Percentiles rank a stretch among this genome's conserved stretches.
These are phyloP conservation scores for Drosophila repleta DNA, from an alignment of 1,140 invertebrate genomes.

Conservation along the genomic window DNA sequence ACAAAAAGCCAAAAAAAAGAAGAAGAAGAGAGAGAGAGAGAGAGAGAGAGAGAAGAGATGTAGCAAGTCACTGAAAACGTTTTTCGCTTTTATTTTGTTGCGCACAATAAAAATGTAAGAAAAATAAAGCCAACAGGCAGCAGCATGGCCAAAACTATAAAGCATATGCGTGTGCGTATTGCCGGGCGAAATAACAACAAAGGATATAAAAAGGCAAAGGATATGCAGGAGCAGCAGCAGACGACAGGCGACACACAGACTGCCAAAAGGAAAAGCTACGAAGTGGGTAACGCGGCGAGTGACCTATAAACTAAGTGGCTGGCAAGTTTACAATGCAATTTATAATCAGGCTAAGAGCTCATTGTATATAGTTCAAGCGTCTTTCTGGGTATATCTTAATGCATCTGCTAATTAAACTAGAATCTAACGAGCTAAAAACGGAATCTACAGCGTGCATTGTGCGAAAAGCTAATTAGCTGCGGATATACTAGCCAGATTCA, in stretches of 20 bases:
- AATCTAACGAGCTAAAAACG: constrained; percentile 18
- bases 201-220: constrained; percentile 48
- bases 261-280: constrained; percentile 1
- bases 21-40: neutral
- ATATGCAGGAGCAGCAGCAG: constrained; percentile 22
- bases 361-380: constrained; percentile 20
- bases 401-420: constrained; percentile 60
- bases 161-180: constrained; percentile 66
- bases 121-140: constrained; percentile 22
- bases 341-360: constrained; percentile 41
- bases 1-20: constrained; percentile 19
- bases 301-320: constrained; percentile 48
- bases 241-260: constrained; percentile 5
- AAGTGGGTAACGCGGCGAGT: neutral
- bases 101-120: constrained; percentile 35
- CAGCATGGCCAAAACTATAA: constrained; percentile 38
- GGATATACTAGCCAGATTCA: neutral
- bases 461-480: constrained; percentile 20
- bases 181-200: constrained; percentile 40
- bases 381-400: constrained; percentile 30
- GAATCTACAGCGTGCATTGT: neutral
- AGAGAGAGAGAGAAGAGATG: neutral
- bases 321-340: constrained; percentile 42
- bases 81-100: constrained; percentile 56
- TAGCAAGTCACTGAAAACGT: constrained; percentile 32